These are phyloP conservation scores for Heliconius ethilla DNA, from an alignment of 2,888 invertebrate species.

Conservation along the genomic window DNA sequence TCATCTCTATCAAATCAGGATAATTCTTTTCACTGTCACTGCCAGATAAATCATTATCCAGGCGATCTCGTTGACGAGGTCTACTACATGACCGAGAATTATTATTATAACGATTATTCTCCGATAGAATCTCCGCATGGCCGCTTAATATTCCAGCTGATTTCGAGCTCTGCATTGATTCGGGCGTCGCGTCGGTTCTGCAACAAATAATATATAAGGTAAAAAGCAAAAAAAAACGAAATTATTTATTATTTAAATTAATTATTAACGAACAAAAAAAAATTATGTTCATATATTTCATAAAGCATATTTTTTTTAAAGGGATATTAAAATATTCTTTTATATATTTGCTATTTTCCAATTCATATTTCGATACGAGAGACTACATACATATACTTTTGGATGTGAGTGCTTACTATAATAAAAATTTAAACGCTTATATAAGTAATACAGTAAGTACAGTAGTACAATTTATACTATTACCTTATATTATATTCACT, in stretches of 20 bases:
- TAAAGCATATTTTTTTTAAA: too few relatives aligned
- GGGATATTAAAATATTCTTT: too few relatives aligned
- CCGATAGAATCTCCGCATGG: slow-evolving; percentile 67
- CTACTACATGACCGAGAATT: slow-evolving; percentile 68
- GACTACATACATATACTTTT: not conserved
- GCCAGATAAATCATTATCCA: slow-evolving; percentile 77
- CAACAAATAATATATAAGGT: slow-evolving; percentile 50
- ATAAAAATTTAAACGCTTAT: not conserved
- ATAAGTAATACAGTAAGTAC: not conserved
- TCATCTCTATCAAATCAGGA: slow-evolving; percentile 81
- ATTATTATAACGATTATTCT: slow-evolving; percentile 72
- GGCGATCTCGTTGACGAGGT: slow-evolving; percentile 66
- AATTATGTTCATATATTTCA: too few relatives aligned
- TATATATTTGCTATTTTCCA: too few relatives aligned
- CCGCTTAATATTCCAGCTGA: slow-evolving; percentile 73
- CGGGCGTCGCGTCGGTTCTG: slow-evolving; percentile 74
- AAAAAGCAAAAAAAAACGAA: not conserved
- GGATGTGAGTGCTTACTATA: not conserved
- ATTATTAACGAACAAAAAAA: too few relatives aligned
- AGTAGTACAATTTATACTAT: slow-evolving; percentile 39
- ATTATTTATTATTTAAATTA: too few relatives aligned
- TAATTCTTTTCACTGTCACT: slow-evolving; percentile 81
- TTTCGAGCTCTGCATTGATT: slow-evolving; percentile 82
- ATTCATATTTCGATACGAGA: too few relatives aligned
- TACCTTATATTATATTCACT: slow-evolving; percentile 84